A percentile compares a stretch with the other conserved stretches of the same genome.
Conservation (phyloP, 2,888 invertebrate species). For the Dolichomitus sp. region DNA sequence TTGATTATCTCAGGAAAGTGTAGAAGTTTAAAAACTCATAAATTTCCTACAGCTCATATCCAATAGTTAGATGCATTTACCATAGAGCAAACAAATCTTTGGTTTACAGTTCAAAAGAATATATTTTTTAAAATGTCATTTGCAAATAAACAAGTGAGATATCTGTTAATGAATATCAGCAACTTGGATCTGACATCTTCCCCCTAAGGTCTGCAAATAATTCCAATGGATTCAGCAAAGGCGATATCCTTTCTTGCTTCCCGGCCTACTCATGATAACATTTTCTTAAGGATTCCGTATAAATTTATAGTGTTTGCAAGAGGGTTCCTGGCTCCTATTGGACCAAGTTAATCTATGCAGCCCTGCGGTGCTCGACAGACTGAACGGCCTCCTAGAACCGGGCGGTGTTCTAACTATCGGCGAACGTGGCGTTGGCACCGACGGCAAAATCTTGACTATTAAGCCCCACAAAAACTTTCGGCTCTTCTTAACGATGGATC, state of each 20-base stretch:
- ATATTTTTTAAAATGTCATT: no score
- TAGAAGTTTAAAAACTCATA: no score
- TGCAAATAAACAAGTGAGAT: no score
- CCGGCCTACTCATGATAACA: conserved; percentile 40
- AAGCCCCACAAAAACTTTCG: conserved; percentile 96
- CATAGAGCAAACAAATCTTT: no score
- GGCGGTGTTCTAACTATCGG: conserved; percentile 95
- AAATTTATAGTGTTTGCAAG: conserved; percentile 89
- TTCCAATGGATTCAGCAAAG: conserved; percentile 18
- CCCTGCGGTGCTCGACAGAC: conserved; percentile 97
- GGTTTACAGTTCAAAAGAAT: no score
- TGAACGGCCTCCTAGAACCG: conserved; percentile 98
- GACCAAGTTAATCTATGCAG: conserved; percentile 99
- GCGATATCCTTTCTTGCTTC: conserved; percentile 12
- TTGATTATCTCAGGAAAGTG: no score
- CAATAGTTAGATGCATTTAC: no score
- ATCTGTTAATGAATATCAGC: no score
- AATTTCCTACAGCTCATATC: no score
- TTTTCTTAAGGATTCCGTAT: conserved; percentile 41
- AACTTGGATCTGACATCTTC: neutral
- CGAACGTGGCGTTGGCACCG: conserved; percentile 94
- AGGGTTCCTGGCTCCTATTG: conserved; percentile 94
- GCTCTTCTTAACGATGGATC: conserved; percentile 97
- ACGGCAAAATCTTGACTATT: conserved; percentile 91
- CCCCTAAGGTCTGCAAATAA: neutral